A percentile compares a stretch with the other conserved stretches of the same genome.
Conservation (phyloP, 2,113 vertebrate genomes). For the Aphyosemion australe region DNA sequence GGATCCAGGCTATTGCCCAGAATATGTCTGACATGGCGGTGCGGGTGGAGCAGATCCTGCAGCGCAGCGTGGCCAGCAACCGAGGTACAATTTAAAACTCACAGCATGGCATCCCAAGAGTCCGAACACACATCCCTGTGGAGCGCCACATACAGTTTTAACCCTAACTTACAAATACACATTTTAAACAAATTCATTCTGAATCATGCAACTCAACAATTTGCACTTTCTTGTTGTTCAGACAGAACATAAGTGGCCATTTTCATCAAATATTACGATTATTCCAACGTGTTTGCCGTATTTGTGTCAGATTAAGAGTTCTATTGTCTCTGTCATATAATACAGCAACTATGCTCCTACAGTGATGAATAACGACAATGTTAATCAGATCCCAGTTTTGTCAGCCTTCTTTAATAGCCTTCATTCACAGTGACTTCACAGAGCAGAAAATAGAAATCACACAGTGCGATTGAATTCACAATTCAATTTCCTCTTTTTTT, state of each 20-base stretch:
- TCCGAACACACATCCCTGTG: background rate
- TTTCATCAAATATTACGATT: too few species aligned
- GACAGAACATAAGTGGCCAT: too few species aligned
- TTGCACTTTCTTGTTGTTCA: too few species aligned
- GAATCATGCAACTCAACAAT: too few species aligned
- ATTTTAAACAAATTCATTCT: background rate
- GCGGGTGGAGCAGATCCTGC: slow-evolving; percentile 94
- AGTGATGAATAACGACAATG: slow-evolving; percentile 37
- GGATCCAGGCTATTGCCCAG: slow-evolving; percentile 96
- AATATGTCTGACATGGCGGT: slow-evolving; percentile 93
- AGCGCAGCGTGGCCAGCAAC: slow-evolving; percentile 84
- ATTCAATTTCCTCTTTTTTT: background rate
- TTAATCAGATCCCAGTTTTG: slow-evolving; percentile 34
- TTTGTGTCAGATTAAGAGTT: background rate
- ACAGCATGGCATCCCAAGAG: background rate
- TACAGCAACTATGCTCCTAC: slow-evolving; percentile 6
- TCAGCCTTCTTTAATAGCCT: slow-evolving; percentile 44
- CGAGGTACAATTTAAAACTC: slow-evolving; percentile 75
- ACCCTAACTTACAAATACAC: too few species aligned
- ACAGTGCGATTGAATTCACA: slow-evolving; percentile 8
- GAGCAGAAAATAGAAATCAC: slow-evolving; percentile 19
- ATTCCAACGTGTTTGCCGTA: background rate
- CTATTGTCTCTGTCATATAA: background rate
- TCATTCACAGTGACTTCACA: slow-evolving; percentile 38
- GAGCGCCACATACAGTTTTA: slow-evolving; percentile 18